phyloP scores from a whole-genome alignment of 2,113 vertebrate species.

The Reinhardtius hippoglossoides region DNA sequence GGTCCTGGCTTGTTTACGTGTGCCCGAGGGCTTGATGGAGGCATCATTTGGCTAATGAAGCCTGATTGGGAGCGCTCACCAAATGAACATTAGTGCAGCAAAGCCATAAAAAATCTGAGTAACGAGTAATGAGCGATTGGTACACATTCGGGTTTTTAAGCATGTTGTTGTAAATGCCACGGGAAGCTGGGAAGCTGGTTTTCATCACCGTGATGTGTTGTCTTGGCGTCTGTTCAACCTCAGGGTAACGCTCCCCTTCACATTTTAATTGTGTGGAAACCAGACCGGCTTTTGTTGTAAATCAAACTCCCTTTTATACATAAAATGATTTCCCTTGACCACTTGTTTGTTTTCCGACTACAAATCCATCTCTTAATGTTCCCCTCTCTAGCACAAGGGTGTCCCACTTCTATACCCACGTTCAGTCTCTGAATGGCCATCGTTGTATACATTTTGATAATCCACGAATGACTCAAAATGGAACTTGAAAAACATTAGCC shows the following conservation, averaged over 20 bases:
- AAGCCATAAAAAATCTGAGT: slow-evolving; percentile 64
- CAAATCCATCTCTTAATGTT: background rate
- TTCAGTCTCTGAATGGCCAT: background rate
- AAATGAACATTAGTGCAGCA: slow-evolving; percentile 68
- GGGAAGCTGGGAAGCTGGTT: background rate
- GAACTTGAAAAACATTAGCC: slow-evolving; percentile 59
- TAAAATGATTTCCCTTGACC: background rate
- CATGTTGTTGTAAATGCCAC: slow-evolving; percentile 1
- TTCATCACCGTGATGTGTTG: background rate
- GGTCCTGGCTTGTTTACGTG: slow-evolving; percentile 70
- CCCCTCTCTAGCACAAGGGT: background rate
- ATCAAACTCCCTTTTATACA: background rate
- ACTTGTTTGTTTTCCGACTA: too few species aligned
- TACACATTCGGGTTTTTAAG: slow-evolving; percentile 11
- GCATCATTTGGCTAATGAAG: slow-evolving; percentile 71
- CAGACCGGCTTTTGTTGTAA: background rate
- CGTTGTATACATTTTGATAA: slow-evolving; percentile 26
- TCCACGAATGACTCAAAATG: slow-evolving; percentile 34
- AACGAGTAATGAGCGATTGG: slow-evolving; percentile 50
- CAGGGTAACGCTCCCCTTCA: background rate
- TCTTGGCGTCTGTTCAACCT: background rate
- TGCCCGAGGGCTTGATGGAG: slow-evolving; percentile 70
- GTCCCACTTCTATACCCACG: background rate
- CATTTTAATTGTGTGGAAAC: background rate
- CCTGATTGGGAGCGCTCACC: slow-evolving; percentile 69